Evolutionary conservation across 2,888 invertebrate species (phyloP).

Genomic region (Hetaerina titia): DNA sequence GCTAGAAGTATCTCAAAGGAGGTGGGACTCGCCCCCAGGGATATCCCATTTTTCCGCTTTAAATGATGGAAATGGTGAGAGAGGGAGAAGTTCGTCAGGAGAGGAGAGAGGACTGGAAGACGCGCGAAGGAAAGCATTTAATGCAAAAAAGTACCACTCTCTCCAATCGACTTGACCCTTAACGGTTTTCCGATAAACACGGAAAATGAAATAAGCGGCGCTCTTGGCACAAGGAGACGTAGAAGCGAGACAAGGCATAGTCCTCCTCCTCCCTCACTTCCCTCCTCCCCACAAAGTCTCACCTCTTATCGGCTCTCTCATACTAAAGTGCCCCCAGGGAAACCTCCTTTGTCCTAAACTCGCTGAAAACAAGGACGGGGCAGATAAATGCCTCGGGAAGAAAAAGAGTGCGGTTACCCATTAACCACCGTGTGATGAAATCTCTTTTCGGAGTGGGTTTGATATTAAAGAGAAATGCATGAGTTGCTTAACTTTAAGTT

Average conservation of each 20-base stretch:
- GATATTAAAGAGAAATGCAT: not conserved
- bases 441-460: not conserved
- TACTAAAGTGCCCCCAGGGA: not conserved
- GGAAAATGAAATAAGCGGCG: not conserved
- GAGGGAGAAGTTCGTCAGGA: not conserved
- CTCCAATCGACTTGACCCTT: not conserved
- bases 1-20: not conserved
- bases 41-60: not conserved
- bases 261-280: not conserved
- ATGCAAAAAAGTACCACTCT: not conserved
- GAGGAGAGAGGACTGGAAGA: not conserved
- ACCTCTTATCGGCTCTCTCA: not conserved
- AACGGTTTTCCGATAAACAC: constrained; percentile 27
- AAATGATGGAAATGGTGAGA: not conserved
- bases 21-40: not conserved
- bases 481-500: no score
- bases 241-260: not conserved
- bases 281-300: not conserved
- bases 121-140: not conserved
- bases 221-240: not conserved
- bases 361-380: not conserved
- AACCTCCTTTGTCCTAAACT: not conserved
- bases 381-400: not conserved
- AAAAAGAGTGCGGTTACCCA: not conserved
- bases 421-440: not conserved